Evolutionary conservation across 2,888 invertebrate species (phyloP).

Genomic region (Drosophila acutilabella): DNA sequence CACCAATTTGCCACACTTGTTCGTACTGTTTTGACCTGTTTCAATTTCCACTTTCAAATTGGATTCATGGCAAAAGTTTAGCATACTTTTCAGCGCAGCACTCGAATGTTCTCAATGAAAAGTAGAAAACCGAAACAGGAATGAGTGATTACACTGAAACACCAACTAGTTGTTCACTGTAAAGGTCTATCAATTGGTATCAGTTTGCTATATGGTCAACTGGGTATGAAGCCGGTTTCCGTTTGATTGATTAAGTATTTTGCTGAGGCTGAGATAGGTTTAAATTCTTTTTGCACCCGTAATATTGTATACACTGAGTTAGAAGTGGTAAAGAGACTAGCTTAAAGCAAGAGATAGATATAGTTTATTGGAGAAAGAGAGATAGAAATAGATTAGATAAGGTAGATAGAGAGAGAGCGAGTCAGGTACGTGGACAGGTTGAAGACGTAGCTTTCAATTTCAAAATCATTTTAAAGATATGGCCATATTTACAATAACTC

Average conservation of each 20-base stretch:
- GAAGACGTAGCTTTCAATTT: constrained; percentile 66
- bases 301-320: constrained; percentile 32
- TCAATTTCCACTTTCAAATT: background rate
- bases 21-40: background rate
- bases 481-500: constrained; percentile 55
- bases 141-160: constrained; percentile 7
- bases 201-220: constrained; percentile 1
- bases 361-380: background rate
- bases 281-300: constrained; percentile 75
- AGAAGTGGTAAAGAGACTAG: constrained; percentile 5
- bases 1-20: constrained; percentile 6
- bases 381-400: background rate
- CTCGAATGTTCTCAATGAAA: background rate
- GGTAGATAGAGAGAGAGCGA: constrained; percentile 27
- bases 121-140: background rate
- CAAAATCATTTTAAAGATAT: constrained; percentile 32
- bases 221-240: constrained; percentile 39
- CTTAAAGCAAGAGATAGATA: background rate
- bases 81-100: constrained; percentile 5
- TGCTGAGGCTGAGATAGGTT: constrained; percentile 42
- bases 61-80: background rate
- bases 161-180: constrained; percentile 2
- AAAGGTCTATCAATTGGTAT: constrained; percentile 8
- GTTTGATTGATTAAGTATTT: constrained; percentile 38
- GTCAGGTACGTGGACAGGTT: constrained; percentile 77